phyloP scores from a whole-genome alignment of 2,888 invertebrate species.

The Holacanthella duospinosa region DNA sequence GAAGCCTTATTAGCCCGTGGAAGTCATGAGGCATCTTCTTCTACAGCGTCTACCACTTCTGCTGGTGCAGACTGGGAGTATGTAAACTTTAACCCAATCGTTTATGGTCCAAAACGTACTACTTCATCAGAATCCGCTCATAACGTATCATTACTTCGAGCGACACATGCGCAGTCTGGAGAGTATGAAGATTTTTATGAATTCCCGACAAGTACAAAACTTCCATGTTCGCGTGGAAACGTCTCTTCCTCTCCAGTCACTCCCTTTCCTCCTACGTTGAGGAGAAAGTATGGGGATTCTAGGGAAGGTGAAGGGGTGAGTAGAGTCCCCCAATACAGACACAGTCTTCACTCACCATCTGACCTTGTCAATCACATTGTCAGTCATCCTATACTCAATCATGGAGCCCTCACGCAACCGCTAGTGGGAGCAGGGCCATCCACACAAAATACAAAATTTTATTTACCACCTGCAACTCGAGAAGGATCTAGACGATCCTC shows the following conservation, averaged over 20 bases:
- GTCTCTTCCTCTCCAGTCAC: neutral
- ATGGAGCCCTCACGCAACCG: conserved; percentile 1
- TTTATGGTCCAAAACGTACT: conserved; percentile 31
- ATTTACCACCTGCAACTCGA: neutral
- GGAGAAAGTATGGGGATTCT: neutral
- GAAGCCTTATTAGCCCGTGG: conserved; percentile 30
- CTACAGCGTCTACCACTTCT: conserved; percentile 38
- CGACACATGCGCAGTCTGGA: conserved; percentile 16
- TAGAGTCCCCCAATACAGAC: conserved; percentile 13
- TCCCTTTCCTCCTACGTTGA: neutral
- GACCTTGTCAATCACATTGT: conserved; percentile 18
- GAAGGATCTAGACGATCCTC: neutral
- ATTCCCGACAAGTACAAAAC: conserved; percentile 36
- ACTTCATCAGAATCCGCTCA: neutral
- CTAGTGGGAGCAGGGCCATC: neutral
- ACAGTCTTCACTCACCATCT: conserved; percentile 26
- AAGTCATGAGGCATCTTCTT: neutral
- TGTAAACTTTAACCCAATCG: conserved; percentile 41
- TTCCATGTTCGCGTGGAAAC: conserved; percentile 10
- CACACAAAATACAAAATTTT: neutral
- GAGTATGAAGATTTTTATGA: conserved; percentile 36
- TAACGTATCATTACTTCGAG: conserved; percentile 16
- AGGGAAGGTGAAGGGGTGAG: neutral
- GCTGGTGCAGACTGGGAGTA: conserved; percentile 41
- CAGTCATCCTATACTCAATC: conserved; percentile 3